These are phyloP conservation scores for Pterocles burchelli DNA, from an alignment of 2,113 vertebrate species.

Conservation along the genomic window DNA sequence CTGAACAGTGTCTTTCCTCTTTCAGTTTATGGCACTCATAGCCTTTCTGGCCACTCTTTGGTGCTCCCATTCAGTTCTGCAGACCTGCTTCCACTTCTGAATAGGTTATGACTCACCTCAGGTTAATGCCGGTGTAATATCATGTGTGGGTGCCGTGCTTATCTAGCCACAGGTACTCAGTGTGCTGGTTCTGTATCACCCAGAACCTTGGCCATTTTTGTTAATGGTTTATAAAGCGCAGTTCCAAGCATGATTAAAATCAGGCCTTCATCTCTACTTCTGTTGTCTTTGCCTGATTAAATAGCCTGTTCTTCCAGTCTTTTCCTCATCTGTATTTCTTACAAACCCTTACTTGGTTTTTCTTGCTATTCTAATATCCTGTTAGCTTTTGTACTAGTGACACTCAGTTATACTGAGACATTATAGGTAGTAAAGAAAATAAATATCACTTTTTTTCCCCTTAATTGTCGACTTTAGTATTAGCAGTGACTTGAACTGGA, in stretches of 20 bases:
- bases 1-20: background rate
- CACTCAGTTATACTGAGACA: background rate
- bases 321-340: background rate
- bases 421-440: background rate
- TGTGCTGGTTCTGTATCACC: background rate
- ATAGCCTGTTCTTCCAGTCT: background rate
- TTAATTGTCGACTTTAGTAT: background rate
- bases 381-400: background rate
- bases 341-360: background rate
- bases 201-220: background rate
- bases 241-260: background rate
- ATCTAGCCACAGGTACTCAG: background rate
- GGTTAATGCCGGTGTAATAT: background rate
- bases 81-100: background rate
- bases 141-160: background rate
- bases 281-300: background rate
- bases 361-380: background rate
- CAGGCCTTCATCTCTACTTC: background rate
- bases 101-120: background rate
- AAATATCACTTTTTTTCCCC: too few species aligned
- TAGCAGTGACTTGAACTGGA: background rate
- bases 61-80: background rate
- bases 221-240: background rate
- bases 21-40: background rate
- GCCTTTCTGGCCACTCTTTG: background rate